Evolutionary conservation across 2,797 vertebrate species (phyloP), one percentile per base, ranked within the genome.

Genomic region (Peromyscus aztecus): DNA sequence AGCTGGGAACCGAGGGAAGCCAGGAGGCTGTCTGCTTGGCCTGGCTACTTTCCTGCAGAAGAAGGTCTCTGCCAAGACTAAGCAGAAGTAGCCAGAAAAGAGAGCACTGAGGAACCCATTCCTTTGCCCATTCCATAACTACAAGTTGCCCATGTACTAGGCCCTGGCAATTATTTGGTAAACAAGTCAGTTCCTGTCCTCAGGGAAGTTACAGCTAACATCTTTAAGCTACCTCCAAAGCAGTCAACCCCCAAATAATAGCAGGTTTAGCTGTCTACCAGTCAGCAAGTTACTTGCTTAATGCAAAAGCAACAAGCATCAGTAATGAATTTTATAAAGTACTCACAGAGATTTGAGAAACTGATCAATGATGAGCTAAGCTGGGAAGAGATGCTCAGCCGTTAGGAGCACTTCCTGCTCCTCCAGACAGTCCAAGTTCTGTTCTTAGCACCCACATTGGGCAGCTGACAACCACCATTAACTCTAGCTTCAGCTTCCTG

Each of bases 11-110:
- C 3, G 0, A 57, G 37, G 91, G 86, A 96, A 80, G 83, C 94
- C 94, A 95, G 92, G 75, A 93, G 81, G 83, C 96, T 5, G 65
- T 94, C 95, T 91, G 63, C 88, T 3, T 4, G 52, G 75, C 82
- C 57, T 93, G 76, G 85, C 82, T 91, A 34, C 89, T 80, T 91
- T 96, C 92, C 94, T 91, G 78, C 65, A 67, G 46, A 84, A 71
- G 14, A 21, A 92, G n/a, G 46, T 21, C 34, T 84, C 76, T 82
- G 91, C 92, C 92, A 87, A 94, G 94, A 82, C 63, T 80, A 89
- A 57, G 55, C 16, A 14, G 46, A 89, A 84, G 86, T 61, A 77
- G 17, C 75, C 59, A 81, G 89, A 52, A 93, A 84, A 84, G 69
- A 95, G 24, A 40, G 31, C 37, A 24, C 12, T 49, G 13, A 87